Evolutionary conservation across 2,113 vertebrate genomes (phyloP), one percentile per base, ranked within the genome.

Genomic region (Sorex fumeus): DNA sequence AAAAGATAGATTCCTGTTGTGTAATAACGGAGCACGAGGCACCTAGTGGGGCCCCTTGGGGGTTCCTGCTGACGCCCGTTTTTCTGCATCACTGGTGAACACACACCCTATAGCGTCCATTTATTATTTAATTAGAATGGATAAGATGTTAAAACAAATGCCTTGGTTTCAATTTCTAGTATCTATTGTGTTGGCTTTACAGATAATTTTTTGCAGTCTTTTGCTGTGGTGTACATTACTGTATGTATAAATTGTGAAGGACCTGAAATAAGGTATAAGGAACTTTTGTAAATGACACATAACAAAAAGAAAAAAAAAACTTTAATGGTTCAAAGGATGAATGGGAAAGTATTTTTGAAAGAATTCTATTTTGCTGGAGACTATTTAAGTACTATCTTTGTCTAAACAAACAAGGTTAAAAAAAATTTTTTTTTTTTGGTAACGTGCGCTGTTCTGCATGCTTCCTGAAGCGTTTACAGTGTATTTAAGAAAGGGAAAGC

Each of bases 331-430:
- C 98, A 98, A 98, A 98, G 99, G 98, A 98, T 98, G 99, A 99
- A 98, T 97, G 98, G 98, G 98, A 99, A 99, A 99, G 99, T 99
- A 99, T 99, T 99, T 99, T 99, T 99, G 99, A 99, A 98, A 99
- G 99, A 99, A 99, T 99, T 99, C 98, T 99, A 99, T 99, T 99
- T 99, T 99, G 99, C 99, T 99, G 99, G 99, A 99, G 98, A 98
- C 99, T 99, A 99, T 99, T 99, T 99, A 99, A 99, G 98, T 99
- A 99, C 99, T 98, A 98, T 98, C 98, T 99, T 99, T 99, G 99
- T 99, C 98, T 99, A 99, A 99, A 99, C 97, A 98, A 98, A 98
- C 98, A 98, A 98, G 98, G 98, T 98, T 99, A 98, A 89, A 60
- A 60, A 60, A 60, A 21, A 60, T 60, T 60, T 60, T 60, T 60